Conservation (phyloP, 1,140 invertebrate species). For the Hyposmocoma kahamanoa region DNA sequence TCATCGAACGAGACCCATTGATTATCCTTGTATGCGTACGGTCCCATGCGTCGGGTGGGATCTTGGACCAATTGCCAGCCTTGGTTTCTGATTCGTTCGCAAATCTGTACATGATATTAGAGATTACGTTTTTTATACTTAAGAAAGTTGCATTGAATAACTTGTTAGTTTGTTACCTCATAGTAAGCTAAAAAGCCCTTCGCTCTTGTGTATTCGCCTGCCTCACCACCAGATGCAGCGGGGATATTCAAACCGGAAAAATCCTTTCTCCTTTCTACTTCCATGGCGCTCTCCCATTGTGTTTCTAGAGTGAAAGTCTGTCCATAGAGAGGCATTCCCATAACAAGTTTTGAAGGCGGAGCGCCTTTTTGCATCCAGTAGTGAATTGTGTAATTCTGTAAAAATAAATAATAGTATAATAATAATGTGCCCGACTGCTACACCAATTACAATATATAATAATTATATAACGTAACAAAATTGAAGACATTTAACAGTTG, state of each 20-base stretch:
- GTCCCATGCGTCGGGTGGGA: slow-evolving; percentile 83
- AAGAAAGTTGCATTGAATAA: too few relatives aligned
- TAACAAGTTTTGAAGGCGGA: slow-evolving; percentile 84
- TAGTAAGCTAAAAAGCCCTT: slow-evolving; percentile 92
- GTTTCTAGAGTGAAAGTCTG: slow-evolving; percentile 84
- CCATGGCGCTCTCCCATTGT: slow-evolving; percentile 32
- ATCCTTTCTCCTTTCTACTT: slow-evolving; percentile 46
- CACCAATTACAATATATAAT: too few relatives aligned
- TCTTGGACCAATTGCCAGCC: slow-evolving; percentile 89
- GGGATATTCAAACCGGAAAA: slow-evolving; percentile 82
- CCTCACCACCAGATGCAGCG: slow-evolving; percentile 82
- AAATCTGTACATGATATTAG: slow-evolving; percentile 80
- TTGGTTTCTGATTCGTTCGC: slow-evolving; percentile 82
- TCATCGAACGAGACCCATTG: slow-evolving; percentile 95
- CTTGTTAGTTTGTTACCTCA: slow-evolving; percentile 75
- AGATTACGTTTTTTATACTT: too few relatives aligned
- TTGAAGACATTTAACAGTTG: too few relatives aligned
- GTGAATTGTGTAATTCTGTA: slow-evolving; percentile 87
- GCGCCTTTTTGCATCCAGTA: slow-evolving; percentile 92
- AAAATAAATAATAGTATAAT: not conserved
- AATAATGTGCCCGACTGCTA: too few relatives aligned
- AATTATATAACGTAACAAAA: too few relatives aligned
- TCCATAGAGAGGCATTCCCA: slow-evolving; percentile 94
- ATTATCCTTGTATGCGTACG: slow-evolving; percentile 88
- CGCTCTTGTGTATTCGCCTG: slow-evolving; percentile 87